A percentile compares a stretch with the other conserved stretches of the same genome.
phyloP scores from a whole-genome alignment of 1,140 invertebrate genomes.

The Steinernema khuongi region DNA sequence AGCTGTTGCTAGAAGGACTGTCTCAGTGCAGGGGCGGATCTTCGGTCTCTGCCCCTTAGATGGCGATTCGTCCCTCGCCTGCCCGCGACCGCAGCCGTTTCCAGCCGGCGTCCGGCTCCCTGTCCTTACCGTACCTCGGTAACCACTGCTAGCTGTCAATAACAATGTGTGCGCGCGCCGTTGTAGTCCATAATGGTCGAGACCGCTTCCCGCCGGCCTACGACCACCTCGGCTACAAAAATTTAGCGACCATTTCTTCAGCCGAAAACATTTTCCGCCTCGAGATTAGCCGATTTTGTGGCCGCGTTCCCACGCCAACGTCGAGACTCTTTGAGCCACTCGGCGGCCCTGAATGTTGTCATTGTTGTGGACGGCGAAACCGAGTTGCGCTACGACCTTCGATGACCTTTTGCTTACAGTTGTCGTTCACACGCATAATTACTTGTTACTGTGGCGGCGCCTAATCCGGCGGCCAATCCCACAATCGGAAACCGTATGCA shows the following conservation, averaged over 20 bases:
- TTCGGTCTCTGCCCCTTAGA: not conserved
- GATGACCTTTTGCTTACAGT: constrained; percentile 16
- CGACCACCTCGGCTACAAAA: not conserved
- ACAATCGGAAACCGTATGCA: constrained; percentile 15
- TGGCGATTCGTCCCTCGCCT: not conserved
- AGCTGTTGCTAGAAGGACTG: not conserved
- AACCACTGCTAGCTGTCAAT: not conserved
- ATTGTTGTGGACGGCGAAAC: not conserved
- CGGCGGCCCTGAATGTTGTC: not conserved
- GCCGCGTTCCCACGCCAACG: not conserved
- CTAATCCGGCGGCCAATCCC: not conserved
- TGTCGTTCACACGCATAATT: constrained; percentile 16
- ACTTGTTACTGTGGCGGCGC: constrained; percentile 9
- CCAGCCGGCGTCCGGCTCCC: not conserved
- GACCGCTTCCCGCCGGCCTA: not conserved
- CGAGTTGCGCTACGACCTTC: constrained; percentile 3
- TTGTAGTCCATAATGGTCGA: not conserved
- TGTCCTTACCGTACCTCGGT: not conserved
- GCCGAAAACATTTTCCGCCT: not conserved
- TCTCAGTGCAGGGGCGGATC: not conserved
- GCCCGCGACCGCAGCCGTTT: not conserved
- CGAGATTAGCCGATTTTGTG: constrained; percentile 16
- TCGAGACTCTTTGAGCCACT: not conserved
- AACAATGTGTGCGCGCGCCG: not conserved
- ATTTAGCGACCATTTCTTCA: not conserved